These are phyloP conservation scores for Myotis daubentonii DNA, from an alignment of 2,797 vertebrate genomes.

Conservation along the genomic window DNA sequence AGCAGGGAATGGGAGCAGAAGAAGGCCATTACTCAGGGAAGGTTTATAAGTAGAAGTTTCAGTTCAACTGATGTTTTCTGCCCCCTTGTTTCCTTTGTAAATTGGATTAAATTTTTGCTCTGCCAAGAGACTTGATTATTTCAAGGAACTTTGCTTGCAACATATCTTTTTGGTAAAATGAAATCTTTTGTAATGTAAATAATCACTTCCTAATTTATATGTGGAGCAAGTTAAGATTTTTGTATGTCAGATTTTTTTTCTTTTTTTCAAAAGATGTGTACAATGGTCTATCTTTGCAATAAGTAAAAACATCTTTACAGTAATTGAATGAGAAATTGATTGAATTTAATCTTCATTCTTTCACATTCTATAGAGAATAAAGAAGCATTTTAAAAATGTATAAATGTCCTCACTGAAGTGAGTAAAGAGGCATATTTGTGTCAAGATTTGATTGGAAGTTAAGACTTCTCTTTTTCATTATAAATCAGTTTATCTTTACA, in stretches of 20 bases:
- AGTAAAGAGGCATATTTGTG: constrained; percentile 5
- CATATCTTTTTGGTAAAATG: constrained; percentile 71
- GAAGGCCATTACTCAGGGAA: not conserved
- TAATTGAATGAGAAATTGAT: constrained; percentile 78
- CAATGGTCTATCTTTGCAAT: constrained; percentile 69
- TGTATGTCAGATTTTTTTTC: constrained; percentile 62
- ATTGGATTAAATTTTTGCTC: constrained; percentile 70
- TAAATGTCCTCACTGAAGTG: constrained; percentile 15
- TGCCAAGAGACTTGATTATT: constrained; percentile 69
- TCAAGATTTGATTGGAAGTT: not conserved
- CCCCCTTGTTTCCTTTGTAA: constrained; percentile 51
- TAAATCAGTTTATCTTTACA: not conserved
- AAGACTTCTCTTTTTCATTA: constrained; percentile 29
- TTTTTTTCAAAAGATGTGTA: constrained; percentile 48
- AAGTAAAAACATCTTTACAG: constrained; percentile 71
- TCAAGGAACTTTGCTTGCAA: constrained; percentile 60
- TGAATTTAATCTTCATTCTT: constrained; percentile 70
- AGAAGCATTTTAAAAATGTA: constrained; percentile 43
- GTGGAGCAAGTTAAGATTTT: constrained; percentile 72
- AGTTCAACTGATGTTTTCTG: constrained; percentile 5
- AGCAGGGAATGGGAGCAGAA: not conserved
- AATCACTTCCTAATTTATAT: constrained; percentile 75
- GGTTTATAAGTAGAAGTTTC: not conserved
- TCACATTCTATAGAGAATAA: constrained; percentile 49
- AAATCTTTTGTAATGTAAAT: constrained; percentile 77